Evolutionary conservation across 1,140 invertebrate species (phyloP), one percentile per base, ranked within the genome.

Genomic region (Sinonovacula constricta): DNA sequence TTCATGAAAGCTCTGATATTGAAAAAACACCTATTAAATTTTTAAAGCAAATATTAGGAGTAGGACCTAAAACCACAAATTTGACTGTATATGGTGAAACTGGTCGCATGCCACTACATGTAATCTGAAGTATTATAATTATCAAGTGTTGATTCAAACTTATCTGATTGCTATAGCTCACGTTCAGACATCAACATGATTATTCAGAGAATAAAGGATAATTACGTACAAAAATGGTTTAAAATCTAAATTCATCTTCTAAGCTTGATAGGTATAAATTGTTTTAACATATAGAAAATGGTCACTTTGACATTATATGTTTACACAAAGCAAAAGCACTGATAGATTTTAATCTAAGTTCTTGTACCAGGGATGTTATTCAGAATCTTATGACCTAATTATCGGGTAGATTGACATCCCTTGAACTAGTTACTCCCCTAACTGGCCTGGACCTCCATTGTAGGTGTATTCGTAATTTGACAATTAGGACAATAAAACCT

Each of bases 1-100:
- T 66, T 57, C 24, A 66, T 66, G 49, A 77, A 36, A 31, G 31
- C 22, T 31, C 62, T 18, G 62, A 65, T 10, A 62, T 62, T 7
- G 59, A 62, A 31, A 26, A 62, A 30, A 22, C 31, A 30, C 59
- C 26, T 62, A 33, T 30, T 7, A 62, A 62, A 24, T 65, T 65
- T 39, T 39, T 65, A 14, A 65, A 65, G 24, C 34, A 39, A 65
- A 14, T 65, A n/a, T 24, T 65, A 3, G 14, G 34, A 22, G 62
- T 65, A 14, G 18, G 62, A 65, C 62, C 28, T 3, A 26, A 65
- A 65, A 39, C 33, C 4, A 18, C 62, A 3, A 36, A 65, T 65
- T 10, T 31, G 15, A 31, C 62, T 36, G 62, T 65, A n/a, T 65
- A 65, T 65, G 62, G 62, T 5, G 30, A 65, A 65, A 12, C 14